Evolutionary conservation across 2,888 invertebrate species (phyloP).

Genomic region (Paralinhomoeus sp.): DNA sequence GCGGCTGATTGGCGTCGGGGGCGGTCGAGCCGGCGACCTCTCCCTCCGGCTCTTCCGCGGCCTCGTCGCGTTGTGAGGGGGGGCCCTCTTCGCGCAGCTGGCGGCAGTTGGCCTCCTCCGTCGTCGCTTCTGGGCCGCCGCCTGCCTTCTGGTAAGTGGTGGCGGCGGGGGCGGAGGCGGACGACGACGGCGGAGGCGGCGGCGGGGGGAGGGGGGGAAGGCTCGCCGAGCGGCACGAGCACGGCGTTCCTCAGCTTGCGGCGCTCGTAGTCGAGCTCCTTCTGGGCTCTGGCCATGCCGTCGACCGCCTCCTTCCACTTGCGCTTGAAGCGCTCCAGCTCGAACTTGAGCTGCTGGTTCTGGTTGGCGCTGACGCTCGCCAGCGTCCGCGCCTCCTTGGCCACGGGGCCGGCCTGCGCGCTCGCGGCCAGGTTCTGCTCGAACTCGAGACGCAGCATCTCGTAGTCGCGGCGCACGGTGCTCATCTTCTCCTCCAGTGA

Average conservation of each 20-base stretch:
- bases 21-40: no score
- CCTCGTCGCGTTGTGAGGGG: no score
- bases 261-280: not conserved
- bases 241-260: not conserved
- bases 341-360: conserved; percentile 82
- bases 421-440: conserved; percentile 92
- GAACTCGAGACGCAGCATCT: conserved; percentile 86
- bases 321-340: conserved; percentile 64
- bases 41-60: no score
- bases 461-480: conserved; percentile 73
- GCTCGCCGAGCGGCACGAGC: no score
- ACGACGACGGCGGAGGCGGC: no score
- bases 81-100: no score
- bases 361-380: conserved; percentile 90
- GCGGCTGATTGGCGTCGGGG: no score
- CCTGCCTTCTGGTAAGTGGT: no score
- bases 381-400: conserved; percentile 84
- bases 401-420: conserved; percentile 79
- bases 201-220: no score
- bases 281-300: conserved; percentile 28
- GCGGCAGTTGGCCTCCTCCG: no score
- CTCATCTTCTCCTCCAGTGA: conserved; percentile 82
- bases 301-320: conserved; percentile 27
- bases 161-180: no score
- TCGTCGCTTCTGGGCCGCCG: no score